phyloP scores from a whole-genome alignment of 2,113 vertebrate species.

The human (Homo sapiens) region DNA sequence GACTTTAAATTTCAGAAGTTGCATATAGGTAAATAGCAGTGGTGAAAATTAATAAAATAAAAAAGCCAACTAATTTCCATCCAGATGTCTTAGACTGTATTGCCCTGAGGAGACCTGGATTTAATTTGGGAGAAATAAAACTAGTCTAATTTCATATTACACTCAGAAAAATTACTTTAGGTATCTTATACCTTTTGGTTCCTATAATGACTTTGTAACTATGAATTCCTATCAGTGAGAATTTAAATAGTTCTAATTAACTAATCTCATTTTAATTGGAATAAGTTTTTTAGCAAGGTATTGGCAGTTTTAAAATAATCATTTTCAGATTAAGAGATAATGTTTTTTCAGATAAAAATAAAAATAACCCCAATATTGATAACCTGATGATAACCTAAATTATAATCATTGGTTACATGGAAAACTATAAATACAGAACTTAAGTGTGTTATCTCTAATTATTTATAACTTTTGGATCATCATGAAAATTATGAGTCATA shows the following conservation, averaged over 20 bases:
- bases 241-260: neutral
- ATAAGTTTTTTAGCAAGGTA: neutral
- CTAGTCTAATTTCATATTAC: constrained; percentile 12
- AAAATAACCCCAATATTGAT: neutral
- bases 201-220: neutral
- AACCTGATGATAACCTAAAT: neutral
- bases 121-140: constrained; percentile 56
- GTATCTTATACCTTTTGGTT: neutral
- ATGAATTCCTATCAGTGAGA: neutral
- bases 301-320: neutral
- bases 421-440: neutral
- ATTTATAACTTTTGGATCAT: neutral
- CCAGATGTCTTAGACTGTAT: neutral
- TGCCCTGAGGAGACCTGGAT: neutral
- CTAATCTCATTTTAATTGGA: neutral
- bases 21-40: neutral
- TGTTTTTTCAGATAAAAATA: neutral
- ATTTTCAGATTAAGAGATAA: neutral
- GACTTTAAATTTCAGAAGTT: constrained; percentile 49
- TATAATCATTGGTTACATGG: neutral
- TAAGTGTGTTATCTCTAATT: neutral
- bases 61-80: neutral
- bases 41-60: constrained; percentile 43
- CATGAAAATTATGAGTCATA: neutral
- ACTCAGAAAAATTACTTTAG: constrained; percentile 26